Evolutionary conservation across 2,888 invertebrate genomes (phyloP), one percentile per base, ranked within the genome.

Genomic region (Punctoribates punctum): DNA sequence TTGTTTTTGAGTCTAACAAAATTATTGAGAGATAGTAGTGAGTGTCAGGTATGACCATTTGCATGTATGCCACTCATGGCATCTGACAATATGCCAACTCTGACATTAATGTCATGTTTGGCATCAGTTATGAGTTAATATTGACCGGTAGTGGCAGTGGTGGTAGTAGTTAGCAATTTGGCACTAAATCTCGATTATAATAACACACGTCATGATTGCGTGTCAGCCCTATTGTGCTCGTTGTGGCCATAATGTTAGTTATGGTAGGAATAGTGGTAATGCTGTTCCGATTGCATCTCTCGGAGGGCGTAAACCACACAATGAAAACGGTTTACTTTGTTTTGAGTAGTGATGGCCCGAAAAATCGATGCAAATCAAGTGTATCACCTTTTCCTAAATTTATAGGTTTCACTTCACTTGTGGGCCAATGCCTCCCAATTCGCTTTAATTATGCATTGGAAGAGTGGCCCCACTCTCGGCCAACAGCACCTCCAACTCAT

Each of bases 301-400:
- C 17, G 34, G 25, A 23, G 67, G 67, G 67, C 67, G 67, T 38
- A 67, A 38, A 67, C 67, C 67, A 42, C 20, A 67, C 38, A 38
- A 67, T 27, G 11, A 9, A 17, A 67, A n/a, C 11, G 67, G 11
- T 67, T 67, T 67, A 67, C 67, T 67, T 67, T 67, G 42, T 67
- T 67, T 67, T 67, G 20, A 67, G 67, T 67, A 42, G 9, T 67
- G 67, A 38, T 60, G 38, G 67, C 1, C 67, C 67, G 67, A 6
- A 67, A 67, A 67, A 67, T 67, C 67, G 42, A 67, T 67, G 67
- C 67, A 67, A 67, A 67, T 42, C 67, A 42, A 67, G 38, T 67
- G 67, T 42, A 67, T 60, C 60, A 67, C 67, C 38, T 67, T 42
- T 67, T 20, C 23, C 13, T 67, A 67, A 67, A 67, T 67, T 67